Conservation (phyloP, 2,113 vertebrate genomes). For the Chloropsis cyanopogon region DNA sequence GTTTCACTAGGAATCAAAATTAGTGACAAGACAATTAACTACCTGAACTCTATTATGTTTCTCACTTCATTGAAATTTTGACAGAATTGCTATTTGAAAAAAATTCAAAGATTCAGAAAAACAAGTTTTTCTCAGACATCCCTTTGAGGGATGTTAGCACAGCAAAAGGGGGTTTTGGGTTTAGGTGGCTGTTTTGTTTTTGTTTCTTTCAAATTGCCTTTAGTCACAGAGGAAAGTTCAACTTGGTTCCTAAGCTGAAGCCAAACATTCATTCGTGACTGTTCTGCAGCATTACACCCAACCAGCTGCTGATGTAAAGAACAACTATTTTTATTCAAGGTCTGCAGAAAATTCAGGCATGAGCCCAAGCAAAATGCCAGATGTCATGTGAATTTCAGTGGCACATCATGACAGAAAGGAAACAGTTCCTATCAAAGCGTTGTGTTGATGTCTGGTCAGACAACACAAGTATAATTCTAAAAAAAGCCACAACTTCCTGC, state of each 20-base stretch:
- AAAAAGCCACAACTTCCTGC: background rate
- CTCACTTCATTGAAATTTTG: background rate
- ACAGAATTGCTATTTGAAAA: background rate
- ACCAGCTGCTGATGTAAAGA: background rate
- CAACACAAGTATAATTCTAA: background rate
- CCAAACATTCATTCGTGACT: background rate
- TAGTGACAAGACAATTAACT: background rate
- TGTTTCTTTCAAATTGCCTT: background rate
- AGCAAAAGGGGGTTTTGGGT: background rate
- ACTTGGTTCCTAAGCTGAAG: background rate
- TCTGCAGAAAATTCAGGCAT: background rate
- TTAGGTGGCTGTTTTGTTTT: background rate
- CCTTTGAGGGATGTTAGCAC: background rate
- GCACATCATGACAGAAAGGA: background rate
- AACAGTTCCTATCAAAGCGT: background rate
- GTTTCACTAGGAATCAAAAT: background rate
- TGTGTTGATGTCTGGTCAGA: background rate
- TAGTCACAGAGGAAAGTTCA: background rate
- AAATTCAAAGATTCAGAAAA: background rate
- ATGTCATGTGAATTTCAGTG: background rate
- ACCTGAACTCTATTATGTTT: background rate
- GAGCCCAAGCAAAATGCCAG: conserved; percentile 1
- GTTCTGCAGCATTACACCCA: background rate
- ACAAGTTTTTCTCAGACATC: background rate
- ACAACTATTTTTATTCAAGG: background rate